Base-by-base conservation (phyloP, 1,140 invertebrate species). In the Drosophila chauvacae region DNA sequence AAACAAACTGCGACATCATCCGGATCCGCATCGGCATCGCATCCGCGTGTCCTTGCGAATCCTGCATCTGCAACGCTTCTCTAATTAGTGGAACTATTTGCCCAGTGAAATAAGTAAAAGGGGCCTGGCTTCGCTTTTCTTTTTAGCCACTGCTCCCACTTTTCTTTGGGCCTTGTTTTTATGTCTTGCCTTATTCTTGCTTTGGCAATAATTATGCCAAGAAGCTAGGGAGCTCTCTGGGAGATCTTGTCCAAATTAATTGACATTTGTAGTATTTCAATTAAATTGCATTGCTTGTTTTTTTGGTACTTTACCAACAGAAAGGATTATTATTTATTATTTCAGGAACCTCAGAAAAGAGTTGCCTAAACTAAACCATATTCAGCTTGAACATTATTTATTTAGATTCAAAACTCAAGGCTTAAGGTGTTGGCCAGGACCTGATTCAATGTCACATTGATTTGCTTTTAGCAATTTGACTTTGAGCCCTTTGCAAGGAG, bases 61-160 rank as follows among this genome's bases (percentile, higher is more conserved):
- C 14, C 33, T 53, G 51, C 53, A 56, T 39, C 35, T 57, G 62
- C 70, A 73, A 51, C 70, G 66, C 72, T 55, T 73, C 70, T 73
- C 70, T 73, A 73, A 73, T 73, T 73, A 73, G 70, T 73, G 69
- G 45, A 73, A 73, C 70, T 73, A 60, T 73, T 73, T 73, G 68
- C 53, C 45, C 68, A 73, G 55, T 30, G 33, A 55, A 55, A 55
- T 55, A 55, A 55, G 51, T 35, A 55, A 35, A 37, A 23, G 48
- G 48, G 26, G 10, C 10, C 16, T 18, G 48, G 28, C 48, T 28
- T 11, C 28, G 2, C 28, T 13, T 50, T 7, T 26, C 11, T 23
- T 28, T 48, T 16, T 28, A 28, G 23, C 9, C 13, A 7, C 7
- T 26, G 13, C 13, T 37, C 35, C 16, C 41, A 41, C 20, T 23